Base-by-base conservation (phyloP, 2,113 vertebrate species). In the Aphelocoma coerulescens region DNA sequence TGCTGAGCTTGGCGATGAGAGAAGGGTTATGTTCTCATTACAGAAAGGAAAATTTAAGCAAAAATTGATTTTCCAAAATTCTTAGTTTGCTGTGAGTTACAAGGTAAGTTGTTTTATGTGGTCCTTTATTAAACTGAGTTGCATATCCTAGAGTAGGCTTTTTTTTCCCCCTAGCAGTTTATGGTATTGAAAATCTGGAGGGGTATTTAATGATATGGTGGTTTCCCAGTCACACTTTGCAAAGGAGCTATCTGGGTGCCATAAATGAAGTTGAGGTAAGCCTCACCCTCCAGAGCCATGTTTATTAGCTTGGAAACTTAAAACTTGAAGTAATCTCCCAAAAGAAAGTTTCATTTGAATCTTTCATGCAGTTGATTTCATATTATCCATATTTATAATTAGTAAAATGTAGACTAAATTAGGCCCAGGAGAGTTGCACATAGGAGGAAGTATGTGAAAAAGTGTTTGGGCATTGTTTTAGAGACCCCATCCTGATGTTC, bases 181-280 rank as follows among this genome's bases (percentile, higher is more conserved):
- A 35, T 61, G 20, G 30, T 61, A 19, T 4, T 65, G 59, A 27
- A 73, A n/a, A 48, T 48, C 13, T 48, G 72, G 41, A 41, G 35
- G 6, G 15, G 0, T 11, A 41, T 82, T 74, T 66, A 46, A 46
- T 7, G 5, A 32, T 59, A 8, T 0, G 3, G 14, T 88, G 33
- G 5, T 55, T 88, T 88, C 44, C 23, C 67, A 43, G 39, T 43
- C 26, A 32, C 6, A 2, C 24, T 35, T 85, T 67, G 33, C 49
- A 43, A n/a, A 73, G 44, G 54, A 83, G 41, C 49, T 92, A 5
- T 57, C 44, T 78, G 62, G 19, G 16, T 72, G 59, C 32, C 59
- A 39, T 44, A 59, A 77, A n/a, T 32, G 51, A 72, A 71, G n/a
- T 59, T 77, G 55, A 62, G 37, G 13, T 66, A 66, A 77, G 51